Evolutionary conservation across 2,113 vertebrate genomes (phyloP).

Genomic region (Neolamprologus ventralis): DNA sequence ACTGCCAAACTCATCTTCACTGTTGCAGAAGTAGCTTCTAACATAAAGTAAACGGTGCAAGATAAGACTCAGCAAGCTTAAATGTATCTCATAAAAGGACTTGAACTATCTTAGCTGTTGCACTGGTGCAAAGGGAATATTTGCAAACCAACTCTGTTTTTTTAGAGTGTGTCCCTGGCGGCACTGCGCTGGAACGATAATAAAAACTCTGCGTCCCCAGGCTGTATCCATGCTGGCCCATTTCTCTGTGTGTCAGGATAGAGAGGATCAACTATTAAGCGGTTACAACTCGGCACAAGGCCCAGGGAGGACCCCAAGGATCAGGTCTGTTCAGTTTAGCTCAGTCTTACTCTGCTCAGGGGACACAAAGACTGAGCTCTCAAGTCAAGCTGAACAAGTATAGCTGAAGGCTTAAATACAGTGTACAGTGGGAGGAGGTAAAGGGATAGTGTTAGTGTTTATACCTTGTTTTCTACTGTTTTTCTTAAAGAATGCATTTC

Average conservation of each 20-base stretch:
- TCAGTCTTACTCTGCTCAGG: conserved; percentile 28
- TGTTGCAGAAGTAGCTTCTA: background rate
- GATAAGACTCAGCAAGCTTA: background rate
- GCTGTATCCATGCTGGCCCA: conserved; percentile 35
- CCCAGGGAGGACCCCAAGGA: conserved; percentile 33
- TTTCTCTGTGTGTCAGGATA: conserved; percentile 43
- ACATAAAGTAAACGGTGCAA: background rate
- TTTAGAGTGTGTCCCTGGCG: conserved; percentile 28
- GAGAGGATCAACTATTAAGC: conserved; percentile 47
- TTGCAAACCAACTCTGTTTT: conserved; percentile 34
- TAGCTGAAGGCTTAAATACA: conserved; percentile 21
- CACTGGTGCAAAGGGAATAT: conserved; percentile 33
- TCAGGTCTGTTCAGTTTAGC: conserved; percentile 42
- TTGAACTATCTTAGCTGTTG: background rate
- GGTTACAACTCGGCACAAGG: conserved; percentile 20
- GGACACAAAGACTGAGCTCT: conserved; percentile 25
- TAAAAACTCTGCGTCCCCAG: conserved; percentile 9
- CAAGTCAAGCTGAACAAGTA: conserved; percentile 44
- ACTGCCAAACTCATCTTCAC: background rate
- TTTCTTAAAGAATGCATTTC: background rate
- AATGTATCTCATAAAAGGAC: conserved; percentile 7
- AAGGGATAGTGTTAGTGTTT: background rate
- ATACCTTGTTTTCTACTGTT: background rate
- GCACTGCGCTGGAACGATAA: conserved; percentile 15
- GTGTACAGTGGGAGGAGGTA: background rate